Evolutionary conservation across 2,113 vertebrate species (phyloP), one percentile per base, ranked within the genome.

Genomic region (Blennius ocellaris): DNA sequence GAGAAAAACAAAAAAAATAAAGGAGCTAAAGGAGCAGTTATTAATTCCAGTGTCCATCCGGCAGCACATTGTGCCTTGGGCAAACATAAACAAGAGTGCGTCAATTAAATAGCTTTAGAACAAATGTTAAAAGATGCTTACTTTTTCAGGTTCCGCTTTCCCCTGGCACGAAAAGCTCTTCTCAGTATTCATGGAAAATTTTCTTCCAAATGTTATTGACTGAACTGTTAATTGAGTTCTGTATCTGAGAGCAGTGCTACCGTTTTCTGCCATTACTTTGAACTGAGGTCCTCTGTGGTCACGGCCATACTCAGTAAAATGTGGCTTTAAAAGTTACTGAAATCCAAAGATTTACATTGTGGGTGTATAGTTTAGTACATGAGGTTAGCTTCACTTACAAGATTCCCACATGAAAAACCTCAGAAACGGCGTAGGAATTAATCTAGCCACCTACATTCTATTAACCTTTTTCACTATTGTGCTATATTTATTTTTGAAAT

Each of bases 11-110:
- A 43, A 59, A n/a, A 37, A 51, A 39, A 44, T 5, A 10, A 52
- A 30, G 21, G 21, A 30, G 21, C 21, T 30, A 2, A 60, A 0
- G 11, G 7, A 9, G 44, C 11, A 76, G 53, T 61, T 49, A 61
- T 62, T 70, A 57, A 59, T 70, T 80, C 21, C 39, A 61, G 58
- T 66, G 17, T 69, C 52, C 40, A 6, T 37, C 17, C 39, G 12
- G 68, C 2, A 39, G 51, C 59, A 49, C n/a, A 15, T n/a, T 59
- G 16, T 16, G 37, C 70, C 50, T 0, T 10, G 16, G 70, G 75
- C 51, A 82, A 80, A 16, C 73, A 76, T 43, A 77, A 63, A 73
- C 15, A 58, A 40, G 21, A 68, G 52, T 57, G 55, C 57, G 65
- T 49, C 30, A 59, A 59, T 43, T 41, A 59, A 7, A 21, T 11